A percentile compares a stretch with the other conserved stretches of the same genome.
Evolutionary conservation across 2,113 vertebrate genomes (phyloP).

Genomic region (Pungitius pungitius): DNA sequence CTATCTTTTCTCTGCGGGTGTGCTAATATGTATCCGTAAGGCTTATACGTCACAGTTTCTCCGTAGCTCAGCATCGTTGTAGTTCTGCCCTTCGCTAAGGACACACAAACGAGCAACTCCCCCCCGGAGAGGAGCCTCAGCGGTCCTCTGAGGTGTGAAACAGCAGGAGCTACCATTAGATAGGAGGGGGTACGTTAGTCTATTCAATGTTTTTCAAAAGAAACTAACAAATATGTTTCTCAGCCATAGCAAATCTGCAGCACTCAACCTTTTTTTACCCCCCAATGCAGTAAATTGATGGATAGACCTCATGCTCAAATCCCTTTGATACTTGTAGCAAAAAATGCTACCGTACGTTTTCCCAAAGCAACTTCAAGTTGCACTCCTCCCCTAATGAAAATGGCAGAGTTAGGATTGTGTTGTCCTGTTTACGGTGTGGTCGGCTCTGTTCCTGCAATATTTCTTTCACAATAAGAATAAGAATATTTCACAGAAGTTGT

Average conservation of each 20-base stretch:
- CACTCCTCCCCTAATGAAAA: background rate
- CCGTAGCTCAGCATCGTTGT: conserved; percentile 60
- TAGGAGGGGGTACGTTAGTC: background rate
- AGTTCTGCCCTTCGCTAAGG: conserved; percentile 67
- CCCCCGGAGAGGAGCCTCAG: conserved; percentile 55
- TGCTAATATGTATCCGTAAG: conserved; percentile 37
- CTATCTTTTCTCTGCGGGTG: conserved; percentile 24
- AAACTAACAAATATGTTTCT: background rate
- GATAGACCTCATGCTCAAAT: background rate
- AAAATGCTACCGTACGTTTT: background rate
- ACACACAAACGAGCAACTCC: conserved; percentile 47
- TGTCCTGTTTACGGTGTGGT: background rate
- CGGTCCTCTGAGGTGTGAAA: conserved; percentile 32
- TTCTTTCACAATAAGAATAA: too few relatives aligned
- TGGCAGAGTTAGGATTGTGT: background rate
- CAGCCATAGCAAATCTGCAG: background rate
- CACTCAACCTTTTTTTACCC: background rate
- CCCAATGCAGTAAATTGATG: background rate
- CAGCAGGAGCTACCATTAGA: conserved; percentile 31
- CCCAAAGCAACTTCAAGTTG: background rate
- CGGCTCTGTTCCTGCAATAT: background rate
- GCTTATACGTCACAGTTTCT: conserved; percentile 50
- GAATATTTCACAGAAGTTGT: too few relatives aligned
- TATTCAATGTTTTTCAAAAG: background rate
- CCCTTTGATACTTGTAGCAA: background rate